These are phyloP conservation scores for Tychaedon coryphoeus DNA, from an alignment of 2,113 vertebrate genomes.

Conservation along the genomic window DNA sequence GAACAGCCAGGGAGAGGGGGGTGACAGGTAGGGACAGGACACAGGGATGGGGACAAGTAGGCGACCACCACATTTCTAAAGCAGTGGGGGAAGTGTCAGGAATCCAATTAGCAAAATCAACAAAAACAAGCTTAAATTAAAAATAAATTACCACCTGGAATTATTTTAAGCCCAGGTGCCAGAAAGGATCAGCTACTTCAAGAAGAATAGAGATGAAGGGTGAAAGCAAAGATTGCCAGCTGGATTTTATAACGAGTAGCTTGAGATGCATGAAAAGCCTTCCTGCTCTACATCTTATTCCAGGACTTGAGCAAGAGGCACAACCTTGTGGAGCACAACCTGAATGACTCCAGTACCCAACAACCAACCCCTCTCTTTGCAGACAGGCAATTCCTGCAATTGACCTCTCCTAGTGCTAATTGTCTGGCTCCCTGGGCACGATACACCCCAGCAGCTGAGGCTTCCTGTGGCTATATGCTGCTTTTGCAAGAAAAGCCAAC, in stretches of 20 bases:
- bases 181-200: not conserved
- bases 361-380: rapidly evolving
- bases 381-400: rapidly evolving
- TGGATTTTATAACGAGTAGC: not conserved
- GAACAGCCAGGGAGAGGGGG: not conserved
- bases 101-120: not conserved
- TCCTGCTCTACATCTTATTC: not conserved
- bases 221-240: not conserved
- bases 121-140: not conserved
- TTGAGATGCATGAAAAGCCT: not conserved
- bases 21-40: not conserved
- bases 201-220: not conserved
- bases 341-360: rapidly evolving
- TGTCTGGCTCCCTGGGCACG: not conserved
- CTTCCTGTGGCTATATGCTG: rapidly evolving
- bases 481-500: not conserved
- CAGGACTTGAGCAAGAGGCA: not conserved
- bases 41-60: not conserved
- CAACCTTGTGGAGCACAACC: not conserved
- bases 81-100: not conserved
- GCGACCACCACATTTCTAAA: not conserved
- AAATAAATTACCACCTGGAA: not conserved
- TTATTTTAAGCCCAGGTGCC: not conserved
- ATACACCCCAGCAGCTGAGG: rapidly evolving
- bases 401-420: rapidly evolving